These are phyloP conservation scores for Tubulanus polymorphus DNA, from an alignment of 2,888 invertebrate species.

Conservation along the genomic window DNA sequence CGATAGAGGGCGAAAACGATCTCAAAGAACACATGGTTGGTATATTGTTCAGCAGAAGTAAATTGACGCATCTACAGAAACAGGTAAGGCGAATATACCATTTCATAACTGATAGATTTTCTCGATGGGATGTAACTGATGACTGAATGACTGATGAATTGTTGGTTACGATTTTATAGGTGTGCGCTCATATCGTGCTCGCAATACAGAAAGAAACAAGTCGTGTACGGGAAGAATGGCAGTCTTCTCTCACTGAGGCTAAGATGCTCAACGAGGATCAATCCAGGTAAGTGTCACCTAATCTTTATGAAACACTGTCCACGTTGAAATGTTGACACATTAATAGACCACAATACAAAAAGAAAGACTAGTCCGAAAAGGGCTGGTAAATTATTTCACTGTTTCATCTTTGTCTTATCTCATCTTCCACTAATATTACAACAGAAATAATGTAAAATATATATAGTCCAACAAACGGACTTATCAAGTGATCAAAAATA, in stretches of 20 bases:
- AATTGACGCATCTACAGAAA: constrained; percentile 86
- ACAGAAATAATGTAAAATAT: too few species aligned
- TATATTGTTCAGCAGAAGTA: constrained; percentile 88
- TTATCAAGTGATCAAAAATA: too few species aligned
- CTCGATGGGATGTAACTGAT: background rate
- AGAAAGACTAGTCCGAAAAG: too few species aligned
- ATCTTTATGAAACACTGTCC: too few species aligned
- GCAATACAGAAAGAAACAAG: constrained; percentile 86
- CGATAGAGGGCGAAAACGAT: constrained; percentile 56
- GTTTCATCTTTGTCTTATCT: too few species aligned
- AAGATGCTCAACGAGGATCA: constrained; percentile 22
- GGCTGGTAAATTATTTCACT: too few species aligned
- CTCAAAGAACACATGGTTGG: constrained; percentile 94
- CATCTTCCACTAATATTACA: too few species aligned
- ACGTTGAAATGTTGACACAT: too few species aligned
- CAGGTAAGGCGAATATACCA: constrained; percentile 63
- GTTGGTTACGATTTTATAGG: constrained; percentile 57
- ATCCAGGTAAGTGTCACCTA: constrained; percentile 18
- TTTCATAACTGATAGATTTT: constrained; percentile 1
- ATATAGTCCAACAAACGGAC: too few species aligned
- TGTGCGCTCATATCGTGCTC: constrained; percentile 68
- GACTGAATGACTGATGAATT: background rate
- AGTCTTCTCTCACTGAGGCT: constrained; percentile 59
- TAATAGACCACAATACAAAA: too few species aligned
- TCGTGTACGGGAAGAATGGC: constrained; percentile 88